Evolutionary conservation across 2,888 invertebrate species (phyloP).

Genomic region (Acronicta leporina): DNA sequence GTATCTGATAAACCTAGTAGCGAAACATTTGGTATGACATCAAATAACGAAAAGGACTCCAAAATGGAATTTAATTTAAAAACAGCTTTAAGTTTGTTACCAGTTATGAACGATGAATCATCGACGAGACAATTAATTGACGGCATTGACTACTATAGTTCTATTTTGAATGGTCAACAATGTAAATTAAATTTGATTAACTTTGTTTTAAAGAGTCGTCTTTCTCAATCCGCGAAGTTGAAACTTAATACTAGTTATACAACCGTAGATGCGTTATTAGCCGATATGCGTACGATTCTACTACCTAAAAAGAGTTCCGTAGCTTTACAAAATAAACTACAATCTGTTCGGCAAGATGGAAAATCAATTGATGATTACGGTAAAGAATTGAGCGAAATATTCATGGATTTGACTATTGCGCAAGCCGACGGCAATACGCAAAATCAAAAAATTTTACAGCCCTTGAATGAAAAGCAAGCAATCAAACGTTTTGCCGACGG

Average conservation of each 20-base stretch:
- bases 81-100: too few relatives aligned
- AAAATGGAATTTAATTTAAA: too few relatives aligned
- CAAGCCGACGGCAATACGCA: not conserved
- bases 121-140: too few relatives aligned
- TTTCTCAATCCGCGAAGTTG: not conserved
- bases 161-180: constrained; percentile 2
- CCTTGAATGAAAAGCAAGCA: not conserved
- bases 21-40: too few relatives aligned
- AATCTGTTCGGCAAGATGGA: not conserved
- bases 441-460: not conserved
- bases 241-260: not conserved
- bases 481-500: constrained; percentile 5
- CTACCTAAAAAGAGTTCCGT: not conserved
- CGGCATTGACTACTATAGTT: too few relatives aligned
- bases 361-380: not conserved
- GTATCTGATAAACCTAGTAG: too few relatives aligned
- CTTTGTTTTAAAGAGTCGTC: constrained; percentile 2
- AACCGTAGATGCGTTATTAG: not conserved
- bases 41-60: too few relatives aligned
- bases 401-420: constrained; percentile 1
- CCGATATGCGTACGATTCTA: not conserved
- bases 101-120: too few relatives aligned
- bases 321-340: not conserved
- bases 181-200: not conserved
- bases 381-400: not conserved